These are phyloP conservation scores for Trinorchestia longiramus DNA, from an alignment of 1,140 invertebrate species.

Conservation along the genomic window DNA sequence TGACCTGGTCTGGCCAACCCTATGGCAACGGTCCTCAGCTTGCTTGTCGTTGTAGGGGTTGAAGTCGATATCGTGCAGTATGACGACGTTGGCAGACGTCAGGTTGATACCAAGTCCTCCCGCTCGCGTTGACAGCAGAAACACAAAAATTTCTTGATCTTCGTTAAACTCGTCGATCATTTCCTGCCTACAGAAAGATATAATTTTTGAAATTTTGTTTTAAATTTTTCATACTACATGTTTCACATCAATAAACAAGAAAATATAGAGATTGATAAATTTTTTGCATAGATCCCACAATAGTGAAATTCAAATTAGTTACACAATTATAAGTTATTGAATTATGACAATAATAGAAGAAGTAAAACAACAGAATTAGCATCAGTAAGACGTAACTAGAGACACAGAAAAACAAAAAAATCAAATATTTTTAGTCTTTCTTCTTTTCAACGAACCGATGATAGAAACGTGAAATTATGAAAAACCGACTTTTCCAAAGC, in stretches of 20 bases:
- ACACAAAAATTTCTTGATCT: conserved; percentile 73
- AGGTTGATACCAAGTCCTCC: conserved; percentile 77
- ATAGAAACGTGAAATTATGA: neutral
- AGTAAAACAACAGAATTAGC: too few relatives aligned
- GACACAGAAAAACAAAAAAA: too few relatives aligned
- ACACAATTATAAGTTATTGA: too few relatives aligned
- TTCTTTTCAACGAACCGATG: neutral
- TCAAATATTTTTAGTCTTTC: neutral
- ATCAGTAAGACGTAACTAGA: too few relatives aligned
- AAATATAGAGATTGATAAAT: neutral
- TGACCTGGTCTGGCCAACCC: conserved; percentile 90
- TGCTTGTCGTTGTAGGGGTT: conserved; percentile 99
- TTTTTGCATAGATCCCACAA: neutral
- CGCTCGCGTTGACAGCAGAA: conserved; percentile 75
- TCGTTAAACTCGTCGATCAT: conserved; percentile 74
- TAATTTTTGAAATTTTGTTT: neutral
- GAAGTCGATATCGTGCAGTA: conserved; percentile 78
- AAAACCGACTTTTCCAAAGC: neutral
- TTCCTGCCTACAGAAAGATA: conserved; percentile 70
- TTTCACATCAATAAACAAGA: neutral
- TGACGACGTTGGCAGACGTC: conserved; percentile 75
- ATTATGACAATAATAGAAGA: too few relatives aligned
- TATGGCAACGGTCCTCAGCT: conserved; percentile 95
- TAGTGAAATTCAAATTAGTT: too few relatives aligned
- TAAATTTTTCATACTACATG: neutral